These are phyloP conservation scores for Drosophila leonis DNA, from an alignment of 2,888 invertebrate genomes.

Conservation along the genomic window DNA sequence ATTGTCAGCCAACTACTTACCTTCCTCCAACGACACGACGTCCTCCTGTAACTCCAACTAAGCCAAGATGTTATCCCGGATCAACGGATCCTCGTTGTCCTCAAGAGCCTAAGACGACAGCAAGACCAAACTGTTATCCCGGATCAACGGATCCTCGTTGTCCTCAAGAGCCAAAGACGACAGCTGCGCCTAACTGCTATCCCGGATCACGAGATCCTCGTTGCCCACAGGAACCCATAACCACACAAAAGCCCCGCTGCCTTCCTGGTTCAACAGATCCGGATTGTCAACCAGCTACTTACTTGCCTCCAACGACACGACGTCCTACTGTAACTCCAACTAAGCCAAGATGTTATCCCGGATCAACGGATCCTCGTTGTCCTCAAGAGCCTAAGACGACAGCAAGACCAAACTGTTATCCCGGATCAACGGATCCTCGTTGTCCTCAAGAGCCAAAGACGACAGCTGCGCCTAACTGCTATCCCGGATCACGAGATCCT, in stretches of 20 bases:
- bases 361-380: slow-evolving; percentile 19
- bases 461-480: neutral
- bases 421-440: slow-evolving; percentile 16
- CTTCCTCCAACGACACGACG: slow-evolving; percentile 2
- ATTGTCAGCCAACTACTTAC: slow-evolving; percentile 6
- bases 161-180: neutral
- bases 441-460: slow-evolving; percentile 21
- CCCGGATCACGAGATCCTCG: slow-evolving; percentile 9
- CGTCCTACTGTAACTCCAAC: neutral
- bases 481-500: slow-evolving; percentile 75
- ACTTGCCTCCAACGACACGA: slow-evolving; percentile 23
- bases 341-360: slow-evolving; percentile 13
- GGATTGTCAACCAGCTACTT: slow-evolving; percentile 51
- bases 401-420: slow-evolving; percentile 5
- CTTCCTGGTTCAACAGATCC: slow-evolving; percentile 83
- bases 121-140: neutral
- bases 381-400: slow-evolving; percentile 14
- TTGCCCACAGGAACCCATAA: slow-evolving; percentile 6
- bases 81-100: slow-evolving; percentile 61
- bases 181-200: neutral
- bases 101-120: neutral
- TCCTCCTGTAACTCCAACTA: slow-evolving; percentile 1
- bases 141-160: slow-evolving; percentile 10
- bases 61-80: slow-evolving; percentile 60
- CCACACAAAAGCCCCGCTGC: slow-evolving; percentile 15